Evolutionary conservation across 2,113 vertebrate species (phyloP), one percentile per base, ranked within the genome.

Genomic region (Centropus unirufus): DNA sequence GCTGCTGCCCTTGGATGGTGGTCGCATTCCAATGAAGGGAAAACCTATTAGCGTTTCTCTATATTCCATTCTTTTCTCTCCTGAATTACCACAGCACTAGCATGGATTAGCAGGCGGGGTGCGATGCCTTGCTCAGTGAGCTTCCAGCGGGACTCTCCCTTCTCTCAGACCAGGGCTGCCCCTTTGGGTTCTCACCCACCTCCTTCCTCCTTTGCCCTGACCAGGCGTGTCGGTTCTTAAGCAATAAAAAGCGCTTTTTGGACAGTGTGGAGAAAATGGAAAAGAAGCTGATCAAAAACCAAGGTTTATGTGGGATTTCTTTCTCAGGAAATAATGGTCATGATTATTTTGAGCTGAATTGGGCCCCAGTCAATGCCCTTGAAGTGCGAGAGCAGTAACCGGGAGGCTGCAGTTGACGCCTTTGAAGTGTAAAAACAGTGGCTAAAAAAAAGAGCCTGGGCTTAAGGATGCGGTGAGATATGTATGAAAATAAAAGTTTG

Each of bases 71-170:
- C 1, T 89, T 86, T 89, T 61, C 32, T 42, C 21, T 74, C 36
- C 36, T 75, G 34, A 82, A 58, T 63, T 70, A 63, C 8, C 75
- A 46, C n/a, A 58, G 40, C 21, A 19, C 46, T 44, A 16, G 63
- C 29, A 36, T 34, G 15, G 40, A 2, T 73, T 77, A 81, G 68
- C 40, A 83, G 68, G 27, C 51, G 58, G 30, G 23, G 40, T 11
- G 8, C 9, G 6, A 14, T n/a, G 32, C 26, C 32, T 89, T 68
- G 11, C 21, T 54, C 0, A 0, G 39, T 62, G 36, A 80, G 12
- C 34, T 91, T 83, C 29, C 32, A 76, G 24, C 22, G 5, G 12
- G 11, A 3, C 2, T 20, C 20, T 26, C 24, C 32, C 39, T 87
- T 34, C 6, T 63, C 11, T 86, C 34, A 42, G 42, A 32, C 49